Percentiles rank a stretch among this genome's conserved stretches.
Conservation (phyloP, 2,888 invertebrate genomes). For the Odiellus spinosus region DNA sequence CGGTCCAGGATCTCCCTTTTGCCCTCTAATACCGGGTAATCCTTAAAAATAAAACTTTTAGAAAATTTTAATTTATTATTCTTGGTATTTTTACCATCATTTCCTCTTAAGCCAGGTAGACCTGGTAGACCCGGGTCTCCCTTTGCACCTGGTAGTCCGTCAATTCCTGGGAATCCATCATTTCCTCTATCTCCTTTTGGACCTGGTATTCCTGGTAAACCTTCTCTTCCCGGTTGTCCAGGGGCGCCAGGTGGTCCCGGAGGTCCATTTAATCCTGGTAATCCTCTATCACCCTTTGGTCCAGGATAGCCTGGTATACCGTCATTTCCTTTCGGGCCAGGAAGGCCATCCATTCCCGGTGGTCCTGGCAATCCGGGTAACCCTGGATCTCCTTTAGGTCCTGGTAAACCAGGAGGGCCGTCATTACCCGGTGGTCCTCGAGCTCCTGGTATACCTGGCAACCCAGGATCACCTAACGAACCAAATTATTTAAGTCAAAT, state of each 20-base stretch:
- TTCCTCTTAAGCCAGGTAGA: slow-evolving; percentile 5
- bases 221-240: slow-evolving; percentile 38
- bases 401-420: slow-evolving; percentile 6
- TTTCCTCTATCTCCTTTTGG: slow-evolving; percentile 5
- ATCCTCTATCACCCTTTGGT: slow-evolving; percentile 33
- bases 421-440: slow-evolving; percentile 10
- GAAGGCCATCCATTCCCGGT: slow-evolving; percentile 19
- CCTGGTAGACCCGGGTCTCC: slow-evolving; percentile 8
- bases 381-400: slow-evolving; percentile 40
- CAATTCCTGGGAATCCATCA: slow-evolving; percentile 40
- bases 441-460: slow-evolving; percentile 6
- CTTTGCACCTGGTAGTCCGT: slow-evolving; percentile 4
- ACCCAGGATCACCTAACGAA: slow-evolving; percentile 15
- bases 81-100: slow-evolving; percentile 3
- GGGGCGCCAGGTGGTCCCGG: slow-evolving; percentile 43
- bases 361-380: slow-evolving; percentile 41
- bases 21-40: slow-evolving; percentile 6
- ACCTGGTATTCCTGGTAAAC: slow-evolving; percentile 1
- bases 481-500: slow-evolving; percentile 18
- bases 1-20: slow-evolving; percentile 17
- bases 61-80: not conserved
- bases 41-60: slow-evolving; percentile 2
- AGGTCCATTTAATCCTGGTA: slow-evolving; percentile 25
- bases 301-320: slow-evolving; percentile 17
- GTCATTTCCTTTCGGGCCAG: slow-evolving; percentile 34